phyloP scores from a whole-genome alignment of 2,888 invertebrate genomes.

The Pemphredon lugubris region DNA sequence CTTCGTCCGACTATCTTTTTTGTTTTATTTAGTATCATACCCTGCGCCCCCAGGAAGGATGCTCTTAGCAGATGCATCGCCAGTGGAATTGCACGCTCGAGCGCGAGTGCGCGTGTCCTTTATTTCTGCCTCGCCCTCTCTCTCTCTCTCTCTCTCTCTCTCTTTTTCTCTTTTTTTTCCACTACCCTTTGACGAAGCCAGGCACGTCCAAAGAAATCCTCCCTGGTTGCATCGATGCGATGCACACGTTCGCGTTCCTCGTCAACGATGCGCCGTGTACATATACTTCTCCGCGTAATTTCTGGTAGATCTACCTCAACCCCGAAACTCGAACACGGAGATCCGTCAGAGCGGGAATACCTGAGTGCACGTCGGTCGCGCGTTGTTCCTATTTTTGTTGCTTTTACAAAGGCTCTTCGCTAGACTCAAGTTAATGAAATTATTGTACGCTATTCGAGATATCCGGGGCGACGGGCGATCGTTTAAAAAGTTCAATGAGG shows the following conservation, averaged over 20 bases:
- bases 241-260: constrained; percentile 11
- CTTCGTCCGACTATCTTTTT: constrained; percentile 28
- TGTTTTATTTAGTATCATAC: constrained; percentile 10
- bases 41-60: constrained; percentile 35
- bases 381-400: background rate
- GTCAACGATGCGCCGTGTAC: constrained; percentile 1
- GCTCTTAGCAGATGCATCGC: constrained; percentile 51
- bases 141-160: no score
- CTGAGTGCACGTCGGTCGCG: background rate
- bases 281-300: constrained; percentile 28
- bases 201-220: constrained; percentile 45
- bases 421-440: no score
- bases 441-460: no score
- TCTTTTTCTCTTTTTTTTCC: background rate
- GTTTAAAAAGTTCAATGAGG: constrained; percentile 36
- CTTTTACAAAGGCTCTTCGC: no score
- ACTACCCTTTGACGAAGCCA: constrained; percentile 25
- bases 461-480: constrained; percentile 16
- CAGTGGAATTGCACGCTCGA: constrained; percentile 41
- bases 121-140: no score
- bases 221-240: constrained; percentile 5
- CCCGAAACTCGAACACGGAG: background rate
- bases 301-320: constrained; percentile 14
- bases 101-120: constrained; percentile 28
- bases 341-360: background rate